Conservation (phyloP, 2,888 invertebrate species). For the Alentia gelatinosa region DNA sequence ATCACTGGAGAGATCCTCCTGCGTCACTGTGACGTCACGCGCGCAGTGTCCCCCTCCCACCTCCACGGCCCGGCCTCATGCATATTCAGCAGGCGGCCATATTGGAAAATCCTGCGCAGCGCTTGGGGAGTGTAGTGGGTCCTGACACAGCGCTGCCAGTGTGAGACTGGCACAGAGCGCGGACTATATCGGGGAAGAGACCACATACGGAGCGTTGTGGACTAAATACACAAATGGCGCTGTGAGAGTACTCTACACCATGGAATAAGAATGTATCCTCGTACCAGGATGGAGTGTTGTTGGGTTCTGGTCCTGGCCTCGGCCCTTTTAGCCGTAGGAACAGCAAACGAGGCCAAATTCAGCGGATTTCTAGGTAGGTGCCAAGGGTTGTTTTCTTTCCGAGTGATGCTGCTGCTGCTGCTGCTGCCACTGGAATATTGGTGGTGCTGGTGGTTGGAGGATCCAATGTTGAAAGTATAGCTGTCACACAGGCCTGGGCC, state of each 20-base stretch:
- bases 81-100: conserved; percentile 12
- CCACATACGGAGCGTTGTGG: background rate
- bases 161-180: background rate
- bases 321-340: background rate
- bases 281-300: conserved; percentile 9
- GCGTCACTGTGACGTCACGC: conserved; percentile 21
- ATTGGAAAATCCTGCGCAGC: background rate
- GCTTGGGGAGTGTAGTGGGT: background rate
- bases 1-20: conserved; percentile 18
- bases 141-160: background rate
- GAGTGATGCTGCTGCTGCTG: background rate
- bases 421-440: background rate
- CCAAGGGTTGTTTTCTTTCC: background rate
- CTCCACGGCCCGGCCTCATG: background rate
- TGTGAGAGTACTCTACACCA: background rate
- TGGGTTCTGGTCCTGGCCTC: conserved; percentile 15
- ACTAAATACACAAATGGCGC: background rate
- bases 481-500: background rate
- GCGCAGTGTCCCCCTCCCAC: background rate
- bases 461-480: background rate
- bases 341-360: conserved; percentile 20
- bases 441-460: background rate
- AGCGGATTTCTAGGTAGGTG: conserved; percentile 36
- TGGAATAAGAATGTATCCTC: conserved; percentile 21
- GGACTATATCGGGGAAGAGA: background rate